phyloP scores from a whole-genome alignment of 2,797 vertebrate genomes.

The Gephyroberyx darwinii region DNA sequence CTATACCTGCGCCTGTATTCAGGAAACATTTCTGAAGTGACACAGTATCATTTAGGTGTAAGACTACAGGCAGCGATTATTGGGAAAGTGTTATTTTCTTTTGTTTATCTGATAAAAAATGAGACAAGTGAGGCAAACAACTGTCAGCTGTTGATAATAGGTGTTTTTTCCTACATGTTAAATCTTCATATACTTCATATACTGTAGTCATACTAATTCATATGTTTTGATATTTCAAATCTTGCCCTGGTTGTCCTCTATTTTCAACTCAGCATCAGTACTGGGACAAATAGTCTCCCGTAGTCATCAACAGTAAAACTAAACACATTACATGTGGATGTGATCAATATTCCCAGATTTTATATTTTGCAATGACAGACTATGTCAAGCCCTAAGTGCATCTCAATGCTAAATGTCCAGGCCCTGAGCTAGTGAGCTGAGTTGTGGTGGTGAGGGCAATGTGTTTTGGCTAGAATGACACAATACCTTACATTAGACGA shows the following conservation, averaged over 20 bases:
- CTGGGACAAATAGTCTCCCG: background rate
- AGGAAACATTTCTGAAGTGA: constrained; percentile 6
- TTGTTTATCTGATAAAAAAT: background rate
- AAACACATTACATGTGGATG: background rate
- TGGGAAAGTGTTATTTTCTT: background rate
- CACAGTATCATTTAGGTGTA: background rate
- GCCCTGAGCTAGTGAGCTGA: too few species aligned
- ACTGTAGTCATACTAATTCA: background rate
- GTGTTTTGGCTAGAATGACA: too few species aligned
- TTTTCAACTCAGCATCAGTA: too few species aligned
- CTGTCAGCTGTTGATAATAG: too few species aligned
- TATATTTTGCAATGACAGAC: constrained; percentile 12
- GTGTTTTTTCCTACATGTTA: too few species aligned
- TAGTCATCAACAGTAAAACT: background rate
- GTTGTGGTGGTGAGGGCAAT: too few species aligned
- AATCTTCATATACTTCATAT: too few species aligned
- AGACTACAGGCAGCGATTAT: background rate
- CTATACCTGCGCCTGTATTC: background rate
- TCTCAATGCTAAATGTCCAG: constrained; percentile 19
- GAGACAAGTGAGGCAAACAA: too few species aligned
- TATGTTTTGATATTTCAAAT: background rate
- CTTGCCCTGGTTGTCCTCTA: constrained; percentile 2
- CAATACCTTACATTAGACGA: too few species aligned
- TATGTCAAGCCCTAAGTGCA: constrained; percentile 8
- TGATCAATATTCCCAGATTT: constrained; percentile 14